Conservation (phyloP, 2,888 invertebrate species). For the Periphyllus acericola region DNA sequence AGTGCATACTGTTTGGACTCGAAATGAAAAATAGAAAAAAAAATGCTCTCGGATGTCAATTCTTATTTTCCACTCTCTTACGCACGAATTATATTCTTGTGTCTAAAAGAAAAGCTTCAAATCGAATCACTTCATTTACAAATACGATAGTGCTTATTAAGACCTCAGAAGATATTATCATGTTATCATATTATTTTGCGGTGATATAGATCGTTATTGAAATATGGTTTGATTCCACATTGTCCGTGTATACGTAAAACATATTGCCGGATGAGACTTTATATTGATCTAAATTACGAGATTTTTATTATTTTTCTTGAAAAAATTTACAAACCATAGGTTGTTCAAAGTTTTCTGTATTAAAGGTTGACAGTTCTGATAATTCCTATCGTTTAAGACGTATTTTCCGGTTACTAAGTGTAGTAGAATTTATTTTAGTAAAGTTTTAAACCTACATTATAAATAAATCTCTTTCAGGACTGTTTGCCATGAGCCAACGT, state of each 20-base stretch:
- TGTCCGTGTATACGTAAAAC: too few species aligned
- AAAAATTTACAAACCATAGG: not conserved
- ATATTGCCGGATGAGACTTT: too few species aligned
- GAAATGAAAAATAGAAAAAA: not conserved
- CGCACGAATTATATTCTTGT: too few species aligned
- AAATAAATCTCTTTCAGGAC: not conserved
- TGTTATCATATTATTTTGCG: too few species aligned
- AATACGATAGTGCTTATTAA: too few species aligned
- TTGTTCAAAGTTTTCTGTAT: not conserved
- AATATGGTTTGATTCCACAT: too few species aligned
- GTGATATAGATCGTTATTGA: too few species aligned
- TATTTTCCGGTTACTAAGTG: not conserved
- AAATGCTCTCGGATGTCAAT: not conserved
- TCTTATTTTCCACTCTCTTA: too few species aligned
- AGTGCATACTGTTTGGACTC: not conserved
- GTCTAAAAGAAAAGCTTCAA: too few species aligned
- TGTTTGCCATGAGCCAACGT: not conserved
- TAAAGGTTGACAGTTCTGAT: not conserved
- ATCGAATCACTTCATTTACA: too few species aligned
- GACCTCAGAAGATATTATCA: too few species aligned
- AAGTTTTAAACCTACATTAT: not conserved
- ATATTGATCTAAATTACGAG: not conserved
- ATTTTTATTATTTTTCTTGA: not conserved
- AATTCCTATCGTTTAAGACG: not conserved
- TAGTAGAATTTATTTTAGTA: not conserved